Conservation (phyloP, 2,888 invertebrate species). For the Leucoptera coffeella region DNA sequence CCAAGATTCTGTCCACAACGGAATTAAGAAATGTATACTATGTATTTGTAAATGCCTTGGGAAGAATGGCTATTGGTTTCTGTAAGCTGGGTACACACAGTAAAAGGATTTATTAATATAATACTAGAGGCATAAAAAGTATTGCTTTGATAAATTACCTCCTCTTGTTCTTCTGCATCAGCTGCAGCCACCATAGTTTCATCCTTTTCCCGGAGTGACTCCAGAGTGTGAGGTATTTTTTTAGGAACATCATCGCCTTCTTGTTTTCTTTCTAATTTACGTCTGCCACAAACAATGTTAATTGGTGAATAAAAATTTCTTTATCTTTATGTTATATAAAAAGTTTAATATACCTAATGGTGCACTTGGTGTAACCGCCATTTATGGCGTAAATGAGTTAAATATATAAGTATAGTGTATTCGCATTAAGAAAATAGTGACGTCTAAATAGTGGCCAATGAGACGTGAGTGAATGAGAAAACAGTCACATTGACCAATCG, state of each 20-base stretch:
- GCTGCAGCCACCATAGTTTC: constrained; percentile 77
- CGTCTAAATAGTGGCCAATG: too few species aligned
- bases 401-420: too few species aligned
- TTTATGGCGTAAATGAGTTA: constrained; percentile 1
- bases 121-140: too few species aligned
- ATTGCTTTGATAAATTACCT: too few species aligned
- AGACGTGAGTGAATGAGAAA: too few species aligned
- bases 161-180: constrained; percentile 71
- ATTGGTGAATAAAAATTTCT: constrained; percentile 9
- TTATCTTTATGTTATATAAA: constrained; percentile 7
- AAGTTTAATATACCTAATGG: constrained; percentile 1
- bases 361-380: not conserved
- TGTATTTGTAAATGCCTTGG: too few species aligned
- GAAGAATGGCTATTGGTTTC: not conserved
- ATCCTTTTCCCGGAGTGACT: constrained; percentile 86
- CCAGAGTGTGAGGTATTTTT: constrained; percentile 80
- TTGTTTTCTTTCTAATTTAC: constrained; percentile 41
- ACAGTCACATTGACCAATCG: too few species aligned
- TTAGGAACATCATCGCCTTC: constrained; percentile 43
- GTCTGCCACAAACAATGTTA: constrained; percentile 17
- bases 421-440: too few species aligned
- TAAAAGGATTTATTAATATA: not conserved
- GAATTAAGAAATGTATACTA: too few species aligned
- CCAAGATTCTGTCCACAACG: too few species aligned
- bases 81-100: not conserved